Percentiles rank a stretch among this genome's conserved stretches.
phyloP scores from a whole-genome alignment of 2,888 invertebrate species.

The Cynaeus angustus region DNA sequence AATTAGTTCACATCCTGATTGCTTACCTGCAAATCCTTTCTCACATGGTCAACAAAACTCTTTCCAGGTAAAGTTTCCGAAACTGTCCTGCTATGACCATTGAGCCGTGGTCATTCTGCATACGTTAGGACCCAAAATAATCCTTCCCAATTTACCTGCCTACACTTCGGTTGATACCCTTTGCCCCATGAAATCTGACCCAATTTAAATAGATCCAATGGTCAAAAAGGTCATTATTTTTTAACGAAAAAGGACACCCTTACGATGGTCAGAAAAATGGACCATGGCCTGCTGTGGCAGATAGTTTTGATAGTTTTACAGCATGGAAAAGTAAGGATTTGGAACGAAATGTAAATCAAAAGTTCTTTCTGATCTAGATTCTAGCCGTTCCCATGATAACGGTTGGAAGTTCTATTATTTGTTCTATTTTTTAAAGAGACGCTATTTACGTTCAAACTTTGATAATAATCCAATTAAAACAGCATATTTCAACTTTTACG shows the following conservation, averaged over 20 bases:
- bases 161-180: conserved; percentile 64
- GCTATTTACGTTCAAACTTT: no score
- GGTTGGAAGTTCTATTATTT: no score
- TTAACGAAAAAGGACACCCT: conserved; percentile 54
- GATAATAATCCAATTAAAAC: no score
- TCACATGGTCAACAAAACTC: conserved; percentile 54
- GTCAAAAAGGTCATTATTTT: conserved; percentile 61
- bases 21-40: conserved; percentile 59
- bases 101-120: conserved; percentile 56
- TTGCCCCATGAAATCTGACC: conserved; percentile 63
- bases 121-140: conserved; percentile 12
- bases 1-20: conserved; percentile 62
- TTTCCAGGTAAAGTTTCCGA: conserved; percentile 58
- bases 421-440: no score
- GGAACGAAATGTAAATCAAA: neutral
- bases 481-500: no score
- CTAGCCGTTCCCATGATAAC: neutral
- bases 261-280: conserved; percentile 55
- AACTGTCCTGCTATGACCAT: conserved; percentile 54
- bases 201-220: conserved; percentile 63
- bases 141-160: conserved; percentile 58
- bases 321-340: neutral
- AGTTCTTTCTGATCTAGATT: neutral
- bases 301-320: conserved; percentile 19
- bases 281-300: conserved; percentile 53